Percentiles rank a stretch among this genome's conserved stretches.
Evolutionary conservation across 1,140 invertebrate species (phyloP).

Genomic region (Wiebesia pumilae): DNA sequence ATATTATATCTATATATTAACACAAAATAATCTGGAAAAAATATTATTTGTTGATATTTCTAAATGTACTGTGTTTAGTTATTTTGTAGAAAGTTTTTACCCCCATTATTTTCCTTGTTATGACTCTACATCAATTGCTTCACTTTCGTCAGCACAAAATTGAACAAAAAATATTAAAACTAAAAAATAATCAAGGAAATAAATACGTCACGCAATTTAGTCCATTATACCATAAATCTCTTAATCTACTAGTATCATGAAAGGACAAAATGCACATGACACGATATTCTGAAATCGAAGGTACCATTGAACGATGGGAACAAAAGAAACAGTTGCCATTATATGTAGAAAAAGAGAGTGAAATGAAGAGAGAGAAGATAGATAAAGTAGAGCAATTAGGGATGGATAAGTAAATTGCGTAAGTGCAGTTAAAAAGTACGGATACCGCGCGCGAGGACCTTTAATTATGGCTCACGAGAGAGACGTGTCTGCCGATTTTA

Average conservation of each 20-base stretch:
- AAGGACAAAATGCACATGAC: background rate
- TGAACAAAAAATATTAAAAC: background rate
- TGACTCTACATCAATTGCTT: background rate
- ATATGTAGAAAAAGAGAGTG: conserved; percentile 1
- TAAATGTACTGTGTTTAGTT: too few species aligned
- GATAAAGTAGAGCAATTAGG: conserved; percentile 15
- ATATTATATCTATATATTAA: too few species aligned
- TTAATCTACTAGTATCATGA: background rate
- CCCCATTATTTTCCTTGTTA: background rate
- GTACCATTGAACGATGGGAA: background rate
- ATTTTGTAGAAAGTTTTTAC: too few species aligned
- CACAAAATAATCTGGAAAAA: too few species aligned
- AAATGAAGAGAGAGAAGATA: background rate
- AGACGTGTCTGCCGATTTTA: conserved; percentile 26
- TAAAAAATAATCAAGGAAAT: background rate
- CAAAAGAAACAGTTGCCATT: too few species aligned
- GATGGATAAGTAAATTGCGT: conserved; percentile 41
- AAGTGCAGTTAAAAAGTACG: conserved; percentile 22
- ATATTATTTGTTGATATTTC: too few species aligned
- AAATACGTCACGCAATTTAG: background rate
- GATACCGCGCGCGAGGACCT: background rate
- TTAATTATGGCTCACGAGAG: conserved; percentile 25
- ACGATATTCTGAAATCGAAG: background rate
- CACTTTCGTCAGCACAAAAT: background rate
- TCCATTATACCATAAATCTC: background rate